phyloP scores from a whole-genome alignment of 1,140 invertebrate genomes.

The Atopsyche davidsoni region DNA sequence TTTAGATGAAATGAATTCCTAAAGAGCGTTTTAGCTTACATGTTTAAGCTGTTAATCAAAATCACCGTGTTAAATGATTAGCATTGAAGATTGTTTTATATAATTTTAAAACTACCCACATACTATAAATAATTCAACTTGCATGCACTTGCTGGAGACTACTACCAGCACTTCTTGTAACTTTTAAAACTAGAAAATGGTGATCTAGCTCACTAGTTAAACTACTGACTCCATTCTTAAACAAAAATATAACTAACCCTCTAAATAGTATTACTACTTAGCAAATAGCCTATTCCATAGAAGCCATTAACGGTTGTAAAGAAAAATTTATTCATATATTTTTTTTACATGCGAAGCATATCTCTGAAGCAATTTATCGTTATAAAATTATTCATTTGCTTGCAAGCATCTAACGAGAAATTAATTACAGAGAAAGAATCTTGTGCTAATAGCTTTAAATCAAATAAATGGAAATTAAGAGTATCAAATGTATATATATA shows the following conservation, averaged over 20 bases:
- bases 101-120: neutral
- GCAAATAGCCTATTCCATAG: constrained; percentile 3
- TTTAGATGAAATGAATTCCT: too few species aligned
- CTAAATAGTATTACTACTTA: neutral
- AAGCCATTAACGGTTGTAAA: constrained; percentile 11
- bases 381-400: neutral
- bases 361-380: neutral
- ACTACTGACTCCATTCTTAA: neutral
- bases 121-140: neutral
- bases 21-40: too few species aligned
- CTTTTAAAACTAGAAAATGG: constrained; percentile 4
- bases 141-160: neutral
- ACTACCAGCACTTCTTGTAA: constrained; percentile 1
- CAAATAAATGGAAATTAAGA: too few species aligned
- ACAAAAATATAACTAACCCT: neutral
- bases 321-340: neutral
- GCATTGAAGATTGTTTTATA: constrained; percentile 13
- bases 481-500: too few species aligned
- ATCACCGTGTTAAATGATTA: too few species aligned
- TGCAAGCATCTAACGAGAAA: too few species aligned
- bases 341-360: neutral
- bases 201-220: neutral
- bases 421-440: too few species aligned
- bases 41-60: too few species aligned
- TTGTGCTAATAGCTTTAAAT: too few species aligned